These are phyloP conservation scores for Labroides dimidiatus DNA, from an alignment of 2,797 vertebrate species.

Conservation along the genomic window DNA sequence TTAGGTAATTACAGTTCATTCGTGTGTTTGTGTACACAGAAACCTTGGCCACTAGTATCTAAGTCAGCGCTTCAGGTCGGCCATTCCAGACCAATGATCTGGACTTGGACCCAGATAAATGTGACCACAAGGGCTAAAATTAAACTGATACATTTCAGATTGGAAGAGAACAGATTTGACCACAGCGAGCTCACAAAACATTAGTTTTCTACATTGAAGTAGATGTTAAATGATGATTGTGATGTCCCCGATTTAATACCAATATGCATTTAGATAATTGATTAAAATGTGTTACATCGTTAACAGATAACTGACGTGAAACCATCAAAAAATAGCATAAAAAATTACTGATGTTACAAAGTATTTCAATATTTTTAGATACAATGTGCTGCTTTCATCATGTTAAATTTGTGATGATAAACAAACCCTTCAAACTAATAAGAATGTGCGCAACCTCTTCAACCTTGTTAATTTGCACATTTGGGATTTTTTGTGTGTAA, in stretches of 20 bases:
- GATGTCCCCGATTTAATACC: neutral
- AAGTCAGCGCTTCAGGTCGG: too few relatives aligned
- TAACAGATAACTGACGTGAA: neutral
- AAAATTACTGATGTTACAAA: neutral
- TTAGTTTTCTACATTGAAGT: too few relatives aligned
- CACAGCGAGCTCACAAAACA: too few relatives aligned
- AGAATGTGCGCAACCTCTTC: slow-evolving; percentile 1
- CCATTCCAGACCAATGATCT: too few relatives aligned
- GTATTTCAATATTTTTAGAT: neutral
- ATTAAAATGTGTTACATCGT: neutral
- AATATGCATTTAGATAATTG: neutral
- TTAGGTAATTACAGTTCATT: too few relatives aligned
- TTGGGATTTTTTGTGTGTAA: neutral
- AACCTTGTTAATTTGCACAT: neutral
- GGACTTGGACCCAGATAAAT: too few relatives aligned
- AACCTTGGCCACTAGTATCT: too few relatives aligned
- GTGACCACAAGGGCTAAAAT: too few relatives aligned
- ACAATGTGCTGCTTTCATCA: neutral
- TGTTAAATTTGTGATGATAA: neutral
- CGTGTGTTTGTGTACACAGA: too few relatives aligned
- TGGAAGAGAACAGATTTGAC: too few relatives aligned
- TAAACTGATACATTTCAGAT: too few relatives aligned
- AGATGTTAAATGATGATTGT: neutral
- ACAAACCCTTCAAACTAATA: neutral
- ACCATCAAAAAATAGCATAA: neutral